phyloP scores from a whole-genome alignment of 1,140 invertebrate species.

The Tetramorium simillimum region DNA sequence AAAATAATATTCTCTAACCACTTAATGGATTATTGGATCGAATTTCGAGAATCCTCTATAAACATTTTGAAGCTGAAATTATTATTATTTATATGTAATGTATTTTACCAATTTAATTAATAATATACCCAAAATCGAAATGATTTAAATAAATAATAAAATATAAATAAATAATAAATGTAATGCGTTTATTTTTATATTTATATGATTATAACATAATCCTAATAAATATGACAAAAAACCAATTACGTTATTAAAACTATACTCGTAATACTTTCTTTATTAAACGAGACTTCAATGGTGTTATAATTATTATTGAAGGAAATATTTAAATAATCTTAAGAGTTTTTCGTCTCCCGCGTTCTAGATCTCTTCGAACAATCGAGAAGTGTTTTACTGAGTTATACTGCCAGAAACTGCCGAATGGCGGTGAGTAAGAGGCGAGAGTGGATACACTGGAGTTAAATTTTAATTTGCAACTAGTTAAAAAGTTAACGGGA shows the following conservation, averaged over 20 bases:
- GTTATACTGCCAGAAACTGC: constrained; percentile 40
- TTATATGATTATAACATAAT: not conserved
- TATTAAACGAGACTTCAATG: not conserved
- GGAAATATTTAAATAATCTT: not conserved
- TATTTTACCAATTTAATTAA: not conserved
- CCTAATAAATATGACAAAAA: not conserved
- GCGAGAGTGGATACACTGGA: constrained; percentile 57
- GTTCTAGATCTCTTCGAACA: not conserved
- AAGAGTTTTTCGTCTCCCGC: not conserved
- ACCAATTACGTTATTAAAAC: not conserved
- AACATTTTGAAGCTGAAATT: not conserved
- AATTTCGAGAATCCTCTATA: not conserved
- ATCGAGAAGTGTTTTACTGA: constrained; percentile 35
- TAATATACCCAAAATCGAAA: not conserved
- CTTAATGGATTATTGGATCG: not conserved
- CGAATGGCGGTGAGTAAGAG: constrained; percentile 34
- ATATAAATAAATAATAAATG: not conserved
- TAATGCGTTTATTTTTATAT: not conserved
- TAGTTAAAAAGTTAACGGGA: constrained; percentile 78
- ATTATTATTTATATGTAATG: not conserved
- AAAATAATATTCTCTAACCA: not conserved
- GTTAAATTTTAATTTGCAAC: constrained; percentile 80
- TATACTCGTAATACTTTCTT: not conserved
- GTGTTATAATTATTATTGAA: constrained; percentile 14
- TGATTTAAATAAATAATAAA: not conserved